phyloP scores from a whole-genome alignment of 2,797 vertebrate species.

The Columba guinea region DNA sequence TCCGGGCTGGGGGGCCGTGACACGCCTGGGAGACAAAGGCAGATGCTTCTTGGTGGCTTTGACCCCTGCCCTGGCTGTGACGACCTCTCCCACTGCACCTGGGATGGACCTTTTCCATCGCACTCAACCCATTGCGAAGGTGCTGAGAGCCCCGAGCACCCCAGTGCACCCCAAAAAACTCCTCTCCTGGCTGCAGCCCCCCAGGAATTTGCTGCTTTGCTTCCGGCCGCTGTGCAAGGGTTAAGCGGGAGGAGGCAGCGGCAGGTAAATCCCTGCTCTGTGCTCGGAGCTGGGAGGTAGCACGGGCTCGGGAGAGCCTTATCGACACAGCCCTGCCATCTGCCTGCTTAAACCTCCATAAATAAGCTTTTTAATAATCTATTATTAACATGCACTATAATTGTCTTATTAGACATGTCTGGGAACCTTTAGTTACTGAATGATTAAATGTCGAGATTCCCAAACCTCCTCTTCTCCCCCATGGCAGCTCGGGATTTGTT shows the following conservation, averaged over 20 bases:
- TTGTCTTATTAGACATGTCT: conserved; percentile 57
- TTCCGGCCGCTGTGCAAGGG: neutral
- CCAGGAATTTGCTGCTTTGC: neutral
- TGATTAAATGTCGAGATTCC: conserved; percentile 56
- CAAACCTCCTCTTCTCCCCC: neutral
- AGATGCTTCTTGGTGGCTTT: neutral
- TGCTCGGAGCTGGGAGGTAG: neutral
- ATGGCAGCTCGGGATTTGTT: neutral
- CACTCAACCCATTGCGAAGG: neutral
- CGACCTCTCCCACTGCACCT: neutral
- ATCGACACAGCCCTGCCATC: conserved; percentile 2
- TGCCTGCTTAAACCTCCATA: conserved; percentile 32
- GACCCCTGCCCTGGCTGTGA: neutral
- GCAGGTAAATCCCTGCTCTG: neutral
- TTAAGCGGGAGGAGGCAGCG: neutral
- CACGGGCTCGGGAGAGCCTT: neutral
- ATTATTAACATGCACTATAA: conserved; percentile 59
- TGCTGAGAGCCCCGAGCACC: neutral
- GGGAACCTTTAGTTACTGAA: conserved; percentile 31
- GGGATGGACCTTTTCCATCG: neutral
- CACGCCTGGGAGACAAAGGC: neutral
- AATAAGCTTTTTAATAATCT: conserved; percentile 61
- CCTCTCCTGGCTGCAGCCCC: neutral
- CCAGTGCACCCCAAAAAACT: neutral
- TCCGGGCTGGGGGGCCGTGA: neutral